Base-by-base conservation (phyloP, 2,888 invertebrate species). In the Sturmia bella region DNA sequence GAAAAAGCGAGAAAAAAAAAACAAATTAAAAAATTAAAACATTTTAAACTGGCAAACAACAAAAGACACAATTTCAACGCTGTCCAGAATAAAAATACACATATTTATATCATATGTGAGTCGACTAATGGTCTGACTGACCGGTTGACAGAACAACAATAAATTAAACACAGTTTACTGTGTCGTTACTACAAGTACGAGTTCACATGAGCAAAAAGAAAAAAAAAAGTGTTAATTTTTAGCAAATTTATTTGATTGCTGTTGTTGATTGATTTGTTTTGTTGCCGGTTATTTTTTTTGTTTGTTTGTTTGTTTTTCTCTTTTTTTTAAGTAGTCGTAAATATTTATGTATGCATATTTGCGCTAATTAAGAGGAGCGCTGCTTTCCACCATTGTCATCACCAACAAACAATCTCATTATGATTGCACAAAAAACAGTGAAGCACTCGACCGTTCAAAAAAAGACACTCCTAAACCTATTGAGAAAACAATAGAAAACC, bases 261-360 rank as follows among this genome's bases (percentile, higher is more conserved):
- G 48, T 48, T 74, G 56, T 48, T 74, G 56, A 80, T 69, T 72
- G 66, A 74, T 75, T 74, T 75, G 66, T 73, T 79, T 72, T 61
- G 32, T 32, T 39, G 27, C n/a, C 32, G 5, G 12, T 32, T 19
- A 11, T 24, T 43, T 13, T 54, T n/a, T 48, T 48, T 17, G 7
- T 17, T 15, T 50, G n/a, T n/a, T n/a, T n/a, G n/a, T 19, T n/a
- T 19, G 1, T 15, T 11, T 19, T 13, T 48, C 15, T 48, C 15
- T 11, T 9, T 41, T 45, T 43, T 66, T 70, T 66, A 50, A 72
- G 57, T 72, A 45, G 39, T 19, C 37, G 52, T 73, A 52, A 73
- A 73, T 59, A 59, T 59, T 39, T 24, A 59, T 59, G 41, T 43
- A 73, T 79, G 66, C 64, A 72, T 59, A 72, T 66, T 72, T 52